Evolutionary conservation across 2,113 vertebrate genomes (phyloP).

Genomic region (Ptilonorhynchus violaceus): DNA sequence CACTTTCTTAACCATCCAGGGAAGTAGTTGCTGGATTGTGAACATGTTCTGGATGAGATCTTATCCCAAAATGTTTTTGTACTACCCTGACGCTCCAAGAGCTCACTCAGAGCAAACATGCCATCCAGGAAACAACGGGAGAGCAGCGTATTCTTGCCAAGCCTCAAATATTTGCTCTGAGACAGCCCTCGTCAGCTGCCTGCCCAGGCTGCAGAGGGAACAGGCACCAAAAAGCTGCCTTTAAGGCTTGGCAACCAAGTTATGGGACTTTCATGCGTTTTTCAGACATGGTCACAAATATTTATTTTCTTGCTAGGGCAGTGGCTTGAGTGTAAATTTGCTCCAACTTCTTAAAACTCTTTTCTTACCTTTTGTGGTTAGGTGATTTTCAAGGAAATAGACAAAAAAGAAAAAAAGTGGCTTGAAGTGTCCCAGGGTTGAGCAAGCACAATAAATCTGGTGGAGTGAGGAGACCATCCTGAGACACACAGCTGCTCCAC

Average conservation of each 20-base stretch:
- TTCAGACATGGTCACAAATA: constrained; percentile 15
- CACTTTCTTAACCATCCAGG: neutral
- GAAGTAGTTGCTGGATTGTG: neutral
- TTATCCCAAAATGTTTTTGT: neutral
- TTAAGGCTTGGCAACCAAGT: neutral
- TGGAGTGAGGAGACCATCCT: neutral
- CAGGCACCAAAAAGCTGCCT: neutral
- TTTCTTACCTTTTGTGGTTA: neutral
- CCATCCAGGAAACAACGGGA: neutral
- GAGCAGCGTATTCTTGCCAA: constrained; percentile 2
- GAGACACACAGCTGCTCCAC: rapidly evolving
- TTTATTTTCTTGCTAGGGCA: constrained; percentile 18
- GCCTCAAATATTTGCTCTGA: constrained; percentile 44
- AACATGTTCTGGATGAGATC: neutral
- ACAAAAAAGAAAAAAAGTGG: neutral
- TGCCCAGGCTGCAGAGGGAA: neutral
- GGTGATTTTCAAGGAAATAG: neutral
- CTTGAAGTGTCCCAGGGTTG: neutral
- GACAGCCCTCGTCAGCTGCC: neutral
- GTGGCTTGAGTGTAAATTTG: neutral
- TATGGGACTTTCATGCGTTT: neutral
- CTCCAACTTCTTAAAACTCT: neutral
- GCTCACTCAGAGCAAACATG: constrained; percentile 31
- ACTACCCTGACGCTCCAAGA: neutral
- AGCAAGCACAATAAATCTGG: neutral